Percentiles rank a stretch among this genome's conserved stretches.
Conservation (phyloP, 1,140 invertebrate species). For the Drosophila mayri region DNA sequence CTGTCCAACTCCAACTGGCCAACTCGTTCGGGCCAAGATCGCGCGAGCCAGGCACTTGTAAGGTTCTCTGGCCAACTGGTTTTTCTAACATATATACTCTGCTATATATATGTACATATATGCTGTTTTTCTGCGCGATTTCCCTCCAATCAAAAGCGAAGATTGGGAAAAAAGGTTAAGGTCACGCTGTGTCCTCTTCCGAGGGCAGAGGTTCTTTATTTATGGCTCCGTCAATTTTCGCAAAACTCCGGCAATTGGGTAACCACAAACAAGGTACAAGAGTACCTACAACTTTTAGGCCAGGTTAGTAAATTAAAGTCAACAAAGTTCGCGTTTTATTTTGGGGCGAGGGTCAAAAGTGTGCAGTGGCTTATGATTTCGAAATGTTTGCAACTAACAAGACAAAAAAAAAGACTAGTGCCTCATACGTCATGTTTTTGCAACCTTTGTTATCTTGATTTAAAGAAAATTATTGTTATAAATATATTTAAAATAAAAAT, state of each 20-base stretch:
- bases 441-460: not conserved
- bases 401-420: not conserved
- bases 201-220: slow-evolving; percentile 14
- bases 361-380: not conserved
- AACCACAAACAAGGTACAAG: not conserved
- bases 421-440: not conserved
- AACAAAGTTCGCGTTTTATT: not conserved
- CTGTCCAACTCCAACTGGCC: slow-evolving; percentile 26
- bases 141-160: not conserved
- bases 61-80: slow-evolving; percentile 45
- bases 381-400: not conserved
- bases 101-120: not conserved
- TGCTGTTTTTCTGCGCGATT: not conserved
- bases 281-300: slow-evolving; percentile 9
- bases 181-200: slow-evolving; percentile 28
- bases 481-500: not conserved
- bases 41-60: slow-evolving; percentile 22
- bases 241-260: slow-evolving; percentile 10
- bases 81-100: slow-evolving; percentile 11
- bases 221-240: slow-evolving; percentile 15
- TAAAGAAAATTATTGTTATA: not conserved
- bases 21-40: slow-evolving; percentile 33
- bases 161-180: slow-evolving; percentile 47
- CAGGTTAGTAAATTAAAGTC: slow-evolving; percentile 11
- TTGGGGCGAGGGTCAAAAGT: slow-evolving; percentile 15